Conservation (phyloP, 2,113 vertebrate species). For the Chunga burmeisteri region DNA sequence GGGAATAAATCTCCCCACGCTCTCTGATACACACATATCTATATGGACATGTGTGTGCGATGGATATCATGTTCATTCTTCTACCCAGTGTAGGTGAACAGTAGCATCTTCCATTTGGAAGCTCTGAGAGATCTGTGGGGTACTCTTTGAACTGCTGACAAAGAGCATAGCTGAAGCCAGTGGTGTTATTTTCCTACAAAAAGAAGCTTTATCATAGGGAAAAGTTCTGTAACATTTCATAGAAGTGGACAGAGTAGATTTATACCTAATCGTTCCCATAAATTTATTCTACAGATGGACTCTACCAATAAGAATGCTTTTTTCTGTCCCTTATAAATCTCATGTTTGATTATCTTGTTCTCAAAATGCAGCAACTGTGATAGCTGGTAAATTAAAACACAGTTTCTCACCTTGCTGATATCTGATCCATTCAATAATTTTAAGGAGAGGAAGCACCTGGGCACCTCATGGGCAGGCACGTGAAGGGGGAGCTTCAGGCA, state of each 20-base stretch:
- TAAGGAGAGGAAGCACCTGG: not conserved
- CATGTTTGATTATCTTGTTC: not conserved
- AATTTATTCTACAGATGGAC: not conserved
- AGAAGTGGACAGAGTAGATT: not conserved
- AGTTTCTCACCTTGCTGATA: not conserved
- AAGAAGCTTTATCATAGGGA: not conserved
- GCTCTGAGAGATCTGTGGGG: not conserved
- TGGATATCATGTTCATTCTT: not conserved
- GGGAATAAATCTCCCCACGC: not conserved
- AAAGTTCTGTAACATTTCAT: not conserved
- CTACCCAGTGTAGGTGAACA: not conserved
- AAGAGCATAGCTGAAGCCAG: not conserved
- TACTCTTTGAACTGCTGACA: not conserved
- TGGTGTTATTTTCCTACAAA: not conserved
- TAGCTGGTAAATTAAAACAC: not conserved
- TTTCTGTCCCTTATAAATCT: not conserved
- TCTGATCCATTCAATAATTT: not conserved
- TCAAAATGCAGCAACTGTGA: not conserved
- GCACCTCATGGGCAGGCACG: not conserved
- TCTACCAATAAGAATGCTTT: not conserved
- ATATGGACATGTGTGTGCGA: rapidly evolving
- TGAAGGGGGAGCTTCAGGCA: not conserved
- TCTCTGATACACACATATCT: rapidly evolving
- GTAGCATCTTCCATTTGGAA: not conserved
- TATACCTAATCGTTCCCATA: not conserved